phyloP scores from a whole-genome alignment of 2,888 invertebrate genomes.

The Minunthozetes semirufus region DNA sequence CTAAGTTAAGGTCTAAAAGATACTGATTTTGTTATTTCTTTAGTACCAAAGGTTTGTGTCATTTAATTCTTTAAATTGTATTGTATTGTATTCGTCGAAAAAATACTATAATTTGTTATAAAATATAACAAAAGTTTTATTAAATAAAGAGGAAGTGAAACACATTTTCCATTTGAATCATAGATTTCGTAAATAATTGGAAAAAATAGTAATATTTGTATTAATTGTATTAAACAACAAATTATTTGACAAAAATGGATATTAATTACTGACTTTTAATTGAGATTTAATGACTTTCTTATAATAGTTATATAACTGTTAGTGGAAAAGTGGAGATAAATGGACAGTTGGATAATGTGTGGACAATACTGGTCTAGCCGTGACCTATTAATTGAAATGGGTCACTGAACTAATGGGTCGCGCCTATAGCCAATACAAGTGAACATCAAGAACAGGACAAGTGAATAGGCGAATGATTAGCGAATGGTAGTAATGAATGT shows the following conservation, averaged over 20 bases:
- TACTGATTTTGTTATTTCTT: too few relatives aligned
- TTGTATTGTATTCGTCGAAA: too few relatives aligned
- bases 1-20: too few relatives aligned
- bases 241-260: background rate
- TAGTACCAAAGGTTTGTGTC: too few relatives aligned
- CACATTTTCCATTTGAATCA: too few relatives aligned
- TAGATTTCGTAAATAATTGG: too few relatives aligned
- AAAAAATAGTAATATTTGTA: too few relatives aligned
- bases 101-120: too few relatives aligned
- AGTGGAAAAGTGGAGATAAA: background rate
- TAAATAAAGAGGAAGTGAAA: too few relatives aligned
- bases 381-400: conserved; percentile 32
- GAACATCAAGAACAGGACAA: background rate
- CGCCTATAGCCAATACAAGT: conserved; percentile 1
- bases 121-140: too few relatives aligned
- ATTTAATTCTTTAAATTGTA: too few relatives aligned
- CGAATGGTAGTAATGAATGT: conserved; percentile 26
- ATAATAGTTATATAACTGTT: background rate
- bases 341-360: background rate
- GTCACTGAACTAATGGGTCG: conserved; percentile 35
- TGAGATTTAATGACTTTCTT: background rate
- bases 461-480: background rate
- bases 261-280: background rate
- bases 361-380: conserved; percentile 25
- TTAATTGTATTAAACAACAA: background rate